phyloP scores from a whole-genome alignment of 2,888 invertebrate genomes.

The Eulithis prunata region DNA sequence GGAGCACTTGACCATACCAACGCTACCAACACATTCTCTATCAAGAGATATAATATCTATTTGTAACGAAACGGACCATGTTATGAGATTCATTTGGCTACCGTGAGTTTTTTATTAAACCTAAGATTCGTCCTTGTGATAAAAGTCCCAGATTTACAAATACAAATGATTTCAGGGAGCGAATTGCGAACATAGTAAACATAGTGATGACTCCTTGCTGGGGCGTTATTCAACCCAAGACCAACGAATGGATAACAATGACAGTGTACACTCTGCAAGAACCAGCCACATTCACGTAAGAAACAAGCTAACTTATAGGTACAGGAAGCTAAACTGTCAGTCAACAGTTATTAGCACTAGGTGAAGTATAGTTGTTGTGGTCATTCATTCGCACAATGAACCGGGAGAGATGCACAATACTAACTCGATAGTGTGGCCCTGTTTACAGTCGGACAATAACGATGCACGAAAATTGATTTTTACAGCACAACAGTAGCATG shows the following conservation, averaged over 20 bases:
- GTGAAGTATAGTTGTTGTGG: neutral
- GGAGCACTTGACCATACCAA: conserved; percentile 68
- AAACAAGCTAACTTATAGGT: neutral
- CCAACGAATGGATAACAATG: conserved; percentile 76
- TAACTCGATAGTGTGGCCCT: neutral
- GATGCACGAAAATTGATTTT: neutral
- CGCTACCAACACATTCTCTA: conserved; percentile 75
- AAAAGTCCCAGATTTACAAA: neutral
- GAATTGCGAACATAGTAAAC: conserved; percentile 74
- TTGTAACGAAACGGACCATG: conserved; percentile 72
- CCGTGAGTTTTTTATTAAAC: conserved; percentile 62
- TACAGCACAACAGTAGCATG: conserved; percentile 72
- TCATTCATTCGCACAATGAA: neutral
- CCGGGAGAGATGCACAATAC: too few species aligned
- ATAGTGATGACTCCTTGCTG: conserved; percentile 80
- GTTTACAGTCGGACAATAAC: neutral
- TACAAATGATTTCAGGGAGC: conserved; percentile 61
- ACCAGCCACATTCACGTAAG: conserved; percentile 78
- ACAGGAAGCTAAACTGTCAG: neutral
- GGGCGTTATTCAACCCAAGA: conserved; percentile 73
- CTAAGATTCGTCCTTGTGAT: neutral
- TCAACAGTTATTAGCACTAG: neutral
- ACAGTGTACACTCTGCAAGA: conserved; percentile 76
- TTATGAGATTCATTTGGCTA: conserved; percentile 76
- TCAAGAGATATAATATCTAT: conserved; percentile 71